These are phyloP conservation scores for Nesogale talazaci DNA, from an alignment of 2,113 vertebrate genomes.

Conservation along the genomic window DNA sequence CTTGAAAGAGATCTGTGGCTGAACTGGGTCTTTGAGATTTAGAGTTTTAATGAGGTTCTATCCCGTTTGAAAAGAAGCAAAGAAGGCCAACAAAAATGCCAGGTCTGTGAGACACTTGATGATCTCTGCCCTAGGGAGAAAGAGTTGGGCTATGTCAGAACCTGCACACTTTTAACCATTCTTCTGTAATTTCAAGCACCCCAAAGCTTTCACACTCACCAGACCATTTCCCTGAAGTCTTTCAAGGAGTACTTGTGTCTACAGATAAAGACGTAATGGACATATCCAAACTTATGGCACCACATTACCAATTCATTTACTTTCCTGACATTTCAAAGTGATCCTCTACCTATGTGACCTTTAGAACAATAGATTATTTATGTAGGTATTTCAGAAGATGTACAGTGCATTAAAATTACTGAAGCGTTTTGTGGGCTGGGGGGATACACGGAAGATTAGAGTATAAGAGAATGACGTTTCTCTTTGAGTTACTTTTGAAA, in stretches of 20 bases:
- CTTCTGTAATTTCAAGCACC: neutral
- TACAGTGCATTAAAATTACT: constrained; percentile 70
- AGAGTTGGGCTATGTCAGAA: neutral
- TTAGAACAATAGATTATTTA: constrained; percentile 74
- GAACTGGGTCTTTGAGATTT: constrained; percentile 5
- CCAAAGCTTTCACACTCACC: neutral
- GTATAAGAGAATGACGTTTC: constrained; percentile 56
- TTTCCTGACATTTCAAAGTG: constrained; percentile 64
- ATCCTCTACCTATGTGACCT: constrained; percentile 73
- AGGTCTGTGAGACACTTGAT: constrained; percentile 45
- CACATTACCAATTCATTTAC: constrained; percentile 66
- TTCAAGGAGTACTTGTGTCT: neutral
- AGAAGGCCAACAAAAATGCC: constrained; percentile 50
- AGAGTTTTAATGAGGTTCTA: constrained; percentile 69
- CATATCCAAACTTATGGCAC: constrained; percentile 65
- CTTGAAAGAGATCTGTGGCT: constrained; percentile 66
- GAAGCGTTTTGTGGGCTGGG: constrained; percentile 68
- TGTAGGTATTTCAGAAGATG: constrained; percentile 62
- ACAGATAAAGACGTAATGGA: constrained; percentile 59
- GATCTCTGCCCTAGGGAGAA: constrained; percentile 7
- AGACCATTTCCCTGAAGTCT: neutral
- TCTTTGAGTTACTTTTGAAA: constrained; percentile 68
- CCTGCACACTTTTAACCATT: neutral
- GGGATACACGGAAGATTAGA: constrained; percentile 41
- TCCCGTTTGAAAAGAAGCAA: constrained; percentile 55